Base-by-base conservation (phyloP, 2,888 invertebrate species). In the Dynastes hyllus region DNA sequence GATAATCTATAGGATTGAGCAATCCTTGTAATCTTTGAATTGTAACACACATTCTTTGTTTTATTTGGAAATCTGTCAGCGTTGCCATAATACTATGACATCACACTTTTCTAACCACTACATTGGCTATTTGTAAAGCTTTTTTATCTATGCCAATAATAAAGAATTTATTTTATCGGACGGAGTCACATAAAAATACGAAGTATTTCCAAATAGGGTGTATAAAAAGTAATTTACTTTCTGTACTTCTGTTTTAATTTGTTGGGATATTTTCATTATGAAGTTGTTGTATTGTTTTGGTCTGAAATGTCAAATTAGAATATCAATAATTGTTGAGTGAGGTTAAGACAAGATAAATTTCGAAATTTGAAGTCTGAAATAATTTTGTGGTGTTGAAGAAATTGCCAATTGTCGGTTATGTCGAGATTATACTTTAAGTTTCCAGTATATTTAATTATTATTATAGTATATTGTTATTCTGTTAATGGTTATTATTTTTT, bases 401-500 rank as follows among this genome's bases (percentile, higher is more conserved):
- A n/a, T 16, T 9, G 16, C 6, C 4, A 53, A 13, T n/a, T 58
- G 6, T 58, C 55, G 55, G 55, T 58, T 58, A 58, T 58, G 55
- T 58, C 13, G 13, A 58, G n/a, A 22, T 16, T 58, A 22, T 22
- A 22, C 5, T 58, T 16, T 9, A 67, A 67, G 16, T 22, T 67
- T 16, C 8, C 3, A 40, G 22, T 16, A 4, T 67, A n/a, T 45
- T 40, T 67, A 6, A 40, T 67, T 11, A n/a, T 5, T 8, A 8
- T 67, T 16, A 45, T 40, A 6, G 22, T 67, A 50, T 67, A 22
- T 67, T 16, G 9, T 67, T 8, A 45, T 22, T 67, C 2, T 45
- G 16, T 67, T 37, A 40, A 45, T 13, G 66, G 40, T 16, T 16
- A 67, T 67, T 67, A n/a, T 37, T 45, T 40, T 40, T 4, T 67